A percentile compares a stretch with the other conserved stretches of the same genome.
These are phyloP conservation scores for Sthenelais limicola DNA, from an alignment of 2,888 invertebrate genomes.

Conservation along the genomic window DNA sequence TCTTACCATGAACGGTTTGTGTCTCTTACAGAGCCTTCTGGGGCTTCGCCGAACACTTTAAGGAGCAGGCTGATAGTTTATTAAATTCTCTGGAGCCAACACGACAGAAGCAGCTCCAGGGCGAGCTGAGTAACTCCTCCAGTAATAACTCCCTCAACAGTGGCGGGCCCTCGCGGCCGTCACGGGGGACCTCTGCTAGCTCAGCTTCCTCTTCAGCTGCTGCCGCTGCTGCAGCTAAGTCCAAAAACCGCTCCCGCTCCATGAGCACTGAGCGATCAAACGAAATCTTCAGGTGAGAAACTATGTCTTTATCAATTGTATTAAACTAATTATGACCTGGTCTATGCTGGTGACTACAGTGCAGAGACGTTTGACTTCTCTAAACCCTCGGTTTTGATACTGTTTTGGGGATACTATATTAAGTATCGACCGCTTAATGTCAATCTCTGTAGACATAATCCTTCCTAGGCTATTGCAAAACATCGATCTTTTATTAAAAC, in stretches of 20 bases:
- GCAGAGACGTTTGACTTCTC: too few species aligned
- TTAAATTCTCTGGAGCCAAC: conserved; percentile 86
- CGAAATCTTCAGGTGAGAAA: not conserved
- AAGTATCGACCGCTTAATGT: too few species aligned
- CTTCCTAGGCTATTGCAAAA: too few species aligned
- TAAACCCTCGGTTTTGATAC: too few species aligned
- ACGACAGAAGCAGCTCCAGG: conserved; percentile 81
- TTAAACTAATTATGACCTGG: too few species aligned
- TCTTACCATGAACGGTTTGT: too few species aligned
- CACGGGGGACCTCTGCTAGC: conserved; percentile 12
- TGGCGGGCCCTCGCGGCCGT: conserved; percentile 32
- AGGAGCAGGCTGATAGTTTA: conserved; percentile 88
- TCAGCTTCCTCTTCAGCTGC: not conserved
- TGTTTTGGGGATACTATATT: too few species aligned
- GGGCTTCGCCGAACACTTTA: conserved; percentile 91
- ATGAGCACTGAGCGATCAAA: conserved; percentile 47
- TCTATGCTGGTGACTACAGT: too few species aligned
- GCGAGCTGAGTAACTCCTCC: conserved; percentile 73
- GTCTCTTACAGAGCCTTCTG: conserved; percentile 83
- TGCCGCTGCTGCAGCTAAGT: not conserved
- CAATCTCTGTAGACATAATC: too few species aligned
- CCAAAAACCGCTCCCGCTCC: conserved; percentile 46
- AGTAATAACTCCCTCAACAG: conserved; percentile 72
- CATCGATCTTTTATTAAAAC: too few species aligned
- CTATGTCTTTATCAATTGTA: too few species aligned